These are phyloP conservation scores for Xenops minutus DNA, from an alignment of 2,797 vertebrate genomes.

Conservation along the genomic window DNA sequence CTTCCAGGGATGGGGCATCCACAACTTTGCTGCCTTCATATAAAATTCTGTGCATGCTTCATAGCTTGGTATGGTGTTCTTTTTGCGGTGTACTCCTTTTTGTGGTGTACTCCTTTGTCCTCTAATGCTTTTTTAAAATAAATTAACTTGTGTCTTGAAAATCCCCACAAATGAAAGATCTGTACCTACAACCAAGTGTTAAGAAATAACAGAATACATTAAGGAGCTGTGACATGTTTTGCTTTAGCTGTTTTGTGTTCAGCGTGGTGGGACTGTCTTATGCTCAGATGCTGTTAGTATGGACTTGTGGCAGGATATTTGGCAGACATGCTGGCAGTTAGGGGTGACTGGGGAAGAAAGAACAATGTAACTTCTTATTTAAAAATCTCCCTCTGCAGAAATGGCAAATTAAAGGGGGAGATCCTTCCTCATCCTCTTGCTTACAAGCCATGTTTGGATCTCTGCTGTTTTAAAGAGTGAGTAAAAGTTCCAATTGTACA, in stretches of 20 bases:
- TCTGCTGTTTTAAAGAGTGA: constrained; percentile 75
- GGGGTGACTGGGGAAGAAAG: constrained; percentile 30
- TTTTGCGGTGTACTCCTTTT: background rate
- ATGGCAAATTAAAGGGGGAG: constrained; percentile 70
- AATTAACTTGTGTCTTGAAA: background rate
- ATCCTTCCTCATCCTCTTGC: constrained; percentile 71
- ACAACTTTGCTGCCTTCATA: background rate
- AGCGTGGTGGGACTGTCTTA: background rate
- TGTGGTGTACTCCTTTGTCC: background rate
- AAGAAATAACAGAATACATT: background rate
- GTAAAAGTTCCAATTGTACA: constrained; percentile 67
- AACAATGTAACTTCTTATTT: constrained; percentile 72
- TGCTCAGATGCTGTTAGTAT: background rate
- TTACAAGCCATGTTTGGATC: constrained; percentile 70
- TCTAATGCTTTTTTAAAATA: background rate
- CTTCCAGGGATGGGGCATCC: background rate
- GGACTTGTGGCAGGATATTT: background rate
- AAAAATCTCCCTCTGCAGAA: constrained; percentile 77
- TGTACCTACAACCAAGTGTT: background rate
- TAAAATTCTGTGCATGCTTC: background rate
- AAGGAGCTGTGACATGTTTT: background rate
- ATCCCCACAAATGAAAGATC: background rate
- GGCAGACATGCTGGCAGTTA: constrained; percentile 14
- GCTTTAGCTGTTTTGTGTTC: background rate
- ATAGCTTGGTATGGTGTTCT: background rate